Base-by-base conservation (phyloP, 2,888 invertebrate genomes). In the Sminthurides aquaticus region DNA sequence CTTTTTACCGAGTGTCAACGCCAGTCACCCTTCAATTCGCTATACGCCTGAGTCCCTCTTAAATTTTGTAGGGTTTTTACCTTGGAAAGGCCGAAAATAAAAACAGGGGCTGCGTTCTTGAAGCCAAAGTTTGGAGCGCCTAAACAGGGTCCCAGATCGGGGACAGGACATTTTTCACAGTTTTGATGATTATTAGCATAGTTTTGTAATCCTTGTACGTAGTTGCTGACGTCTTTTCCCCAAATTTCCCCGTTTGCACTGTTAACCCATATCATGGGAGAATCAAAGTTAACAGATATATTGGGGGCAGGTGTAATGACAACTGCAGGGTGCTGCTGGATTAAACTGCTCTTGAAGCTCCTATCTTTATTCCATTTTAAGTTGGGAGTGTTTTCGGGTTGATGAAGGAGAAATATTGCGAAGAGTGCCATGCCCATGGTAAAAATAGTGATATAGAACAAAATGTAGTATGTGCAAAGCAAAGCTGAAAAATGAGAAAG, bases 271-370 rank as follows among this genome's bases (percentile, higher is more conserved):
- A 59, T 59, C 18, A 59, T 18, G 2, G 59, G 24, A 5, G 34
- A 22, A 24, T 59, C 59, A 20, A 20, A 3, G 48, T 59, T 59
- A 1, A 15, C 20, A 2, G 20, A 22, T 18, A 20, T 29, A 48
- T 59, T 43, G 15, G 59, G 28, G 20, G 20, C 48, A 15, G 59
- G 59, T 3, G 24, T 20, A 48, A 48, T 18, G 24, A 59, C 26
- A 20, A 59, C 3, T 3, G 28, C 43, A 8, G 59, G 59, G 43
- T 48, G n/a, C 15, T 22, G 34, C 26, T 59, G 59, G 18, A 59
- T 59, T 5, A 15, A 15, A 48, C 59, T 59, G 1, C 24, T 48
- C 15, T 20, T 5, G 25, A 43, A 59, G 5, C 18, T 24, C 5
- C n/a, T 27, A 11, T 48, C 59, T 15, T 18, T 3, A 2, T 18